Conservation (phyloP, 2,113 vertebrate species). For the Periophthalmodon schlosseri region DNA sequence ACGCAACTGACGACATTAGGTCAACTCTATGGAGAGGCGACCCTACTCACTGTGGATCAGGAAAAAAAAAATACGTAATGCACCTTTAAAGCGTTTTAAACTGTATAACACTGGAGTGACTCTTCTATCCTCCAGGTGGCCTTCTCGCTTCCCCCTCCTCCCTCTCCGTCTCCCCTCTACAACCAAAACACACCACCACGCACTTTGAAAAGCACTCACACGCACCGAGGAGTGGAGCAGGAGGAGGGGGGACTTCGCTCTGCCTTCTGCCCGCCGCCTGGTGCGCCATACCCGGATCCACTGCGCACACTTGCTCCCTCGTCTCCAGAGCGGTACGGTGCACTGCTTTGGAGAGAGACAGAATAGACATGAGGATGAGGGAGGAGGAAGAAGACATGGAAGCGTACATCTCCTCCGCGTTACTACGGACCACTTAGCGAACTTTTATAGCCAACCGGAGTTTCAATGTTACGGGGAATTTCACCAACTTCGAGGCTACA, state of each 20-base stretch:
- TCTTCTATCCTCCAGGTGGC: conserved; percentile 63
- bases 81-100: no score
- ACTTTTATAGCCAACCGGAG: conserved; percentile 28
- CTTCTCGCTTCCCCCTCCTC: conserved; percentile 29
- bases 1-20: no score
- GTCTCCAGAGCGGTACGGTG: conserved; percentile 3
- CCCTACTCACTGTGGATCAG: no score
- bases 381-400: conserved; percentile 54
- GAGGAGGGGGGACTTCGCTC: conserved; percentile 4
- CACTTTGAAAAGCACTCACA: conserved; percentile 30
- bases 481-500: conserved; percentile 64
- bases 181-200: conserved; percentile 4
- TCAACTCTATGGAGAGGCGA: no score
- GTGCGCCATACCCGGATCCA: conserved; percentile 6
- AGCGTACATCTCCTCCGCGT: conserved; percentile 48
- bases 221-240: background rate
- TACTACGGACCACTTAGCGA: conserved; percentile 29
- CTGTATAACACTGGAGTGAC: conserved; percentile 53
- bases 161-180: conserved; percentile 26
- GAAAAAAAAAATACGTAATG: no score
- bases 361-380: conserved; percentile 47
- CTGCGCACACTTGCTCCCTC: conserved; percentile 17
- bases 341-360: background rate
- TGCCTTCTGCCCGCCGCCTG: conserved; percentile 13
- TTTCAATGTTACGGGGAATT: conserved; percentile 52